Evolutionary conservation across 2,888 invertebrate genomes (phyloP), one percentile per base, ranked within the genome.

Genomic region (Esperia sulphurella): DNA sequence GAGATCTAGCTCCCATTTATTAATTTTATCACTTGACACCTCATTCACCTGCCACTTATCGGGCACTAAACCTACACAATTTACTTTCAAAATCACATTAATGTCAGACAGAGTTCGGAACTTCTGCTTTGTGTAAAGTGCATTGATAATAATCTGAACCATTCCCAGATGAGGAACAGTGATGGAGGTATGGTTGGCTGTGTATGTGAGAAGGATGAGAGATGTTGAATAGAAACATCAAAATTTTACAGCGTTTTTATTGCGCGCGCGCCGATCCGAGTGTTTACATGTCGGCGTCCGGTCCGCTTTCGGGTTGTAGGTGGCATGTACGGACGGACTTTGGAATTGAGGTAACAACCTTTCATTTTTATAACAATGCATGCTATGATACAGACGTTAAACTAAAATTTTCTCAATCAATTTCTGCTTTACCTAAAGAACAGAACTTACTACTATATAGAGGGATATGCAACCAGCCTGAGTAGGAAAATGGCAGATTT

Each of bases 111-210:
- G 57, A 74, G 71, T 78, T 79, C 69, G 73, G 75, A 74, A 80
- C 83, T 84, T 89, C 88, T 89, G 88, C 82, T 88, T 88, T 86
- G 79, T 89, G 88, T 89, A 87, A 89, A 89, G 83, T 87, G 85
- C 88, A 87, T 88, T 86, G 88, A 88, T 89, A 87, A 85, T 88
- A 85, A 85, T 87, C 86, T 78, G 69, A 72, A 67, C 80, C 77
- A 79, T 83, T 84, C 83, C 82, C 75, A 70, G 73, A 61, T 52
- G 74, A 30, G 58, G 6, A 70, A 80, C 53, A 1, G 73, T 43
- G 78, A 81, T 10, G 55, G 54, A 29, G 30, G 57, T 71, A 65
- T 21, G 14, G 7, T n/a, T 47, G 5, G 7, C 0, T 0, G 10
- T 4, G 28, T 1, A 76, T 50, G 59, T 1, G 70, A 80, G 50